A percentile compares a stretch with the other conserved stretches of the same genome.
Evolutionary conservation across 2,888 invertebrate genomes (phyloP).

Genomic region (Harpalus rufipes): DNA sequence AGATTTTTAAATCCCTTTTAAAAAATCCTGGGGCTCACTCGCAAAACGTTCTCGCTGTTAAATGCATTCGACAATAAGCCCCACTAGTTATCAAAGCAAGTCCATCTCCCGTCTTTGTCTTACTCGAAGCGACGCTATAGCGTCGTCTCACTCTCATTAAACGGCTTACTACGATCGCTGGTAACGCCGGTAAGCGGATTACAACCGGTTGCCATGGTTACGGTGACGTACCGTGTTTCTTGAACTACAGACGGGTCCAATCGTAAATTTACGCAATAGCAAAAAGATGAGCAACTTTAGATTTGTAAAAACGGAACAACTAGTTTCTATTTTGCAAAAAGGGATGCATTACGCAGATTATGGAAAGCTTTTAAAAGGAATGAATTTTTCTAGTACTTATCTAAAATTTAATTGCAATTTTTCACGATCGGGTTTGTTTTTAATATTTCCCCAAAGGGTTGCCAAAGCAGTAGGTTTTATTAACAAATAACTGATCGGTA

Average conservation of each 20-base stretch:
- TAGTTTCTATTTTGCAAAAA: slow-evolving; percentile 8
- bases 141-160: slow-evolving; percentile 73
- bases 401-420: no score
- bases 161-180: slow-evolving; percentile 75
- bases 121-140: not conserved
- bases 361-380: no score
- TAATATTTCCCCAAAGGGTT: no score
- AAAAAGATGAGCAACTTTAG: slow-evolving; percentile 43
- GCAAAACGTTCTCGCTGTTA: slow-evolving; percentile 67
- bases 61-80: slow-evolving; percentile 71
- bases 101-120: slow-evolving; percentile 55
- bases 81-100: slow-evolving; percentile 70
- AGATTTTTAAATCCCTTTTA: slow-evolving; percentile 61
- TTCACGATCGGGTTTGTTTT: no score
- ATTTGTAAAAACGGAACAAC: not conserved
- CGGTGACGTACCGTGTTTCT: slow-evolving; percentile 66
- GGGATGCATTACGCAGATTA: no score
- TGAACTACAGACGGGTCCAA: slow-evolving; percentile 61
- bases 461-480: no score
- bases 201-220: slow-evolving; percentile 70
- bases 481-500: no score
- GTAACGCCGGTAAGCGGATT: slow-evolving; percentile 76
- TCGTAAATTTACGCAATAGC: slow-evolving; percentile 40
- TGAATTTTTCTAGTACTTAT: no score
- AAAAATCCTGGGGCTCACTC: slow-evolving; percentile 59